Conservation (phyloP, 2,113 vertebrate genomes). For the Nematolebias whitei region DNA sequence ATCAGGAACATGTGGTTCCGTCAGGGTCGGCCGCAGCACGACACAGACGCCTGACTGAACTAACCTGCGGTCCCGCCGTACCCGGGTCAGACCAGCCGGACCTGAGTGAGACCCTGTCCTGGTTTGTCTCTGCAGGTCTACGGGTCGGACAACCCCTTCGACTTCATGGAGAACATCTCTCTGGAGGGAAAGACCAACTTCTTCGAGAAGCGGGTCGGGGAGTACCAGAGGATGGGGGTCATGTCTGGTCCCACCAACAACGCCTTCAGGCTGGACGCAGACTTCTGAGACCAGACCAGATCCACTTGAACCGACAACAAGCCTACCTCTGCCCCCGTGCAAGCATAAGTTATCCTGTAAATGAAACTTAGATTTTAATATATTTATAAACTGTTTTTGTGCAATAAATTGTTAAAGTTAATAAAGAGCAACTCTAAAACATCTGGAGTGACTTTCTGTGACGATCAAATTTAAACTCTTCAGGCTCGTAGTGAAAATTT, state of each 20-base stretch:
- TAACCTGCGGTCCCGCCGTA: not conserved
- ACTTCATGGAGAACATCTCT: constrained; percentile 99
- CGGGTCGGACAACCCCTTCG: constrained; percentile 91
- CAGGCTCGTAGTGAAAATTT: too few species aligned
- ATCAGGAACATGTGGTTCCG: constrained; percentile 62
- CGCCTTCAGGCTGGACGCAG: constrained; percentile 92
- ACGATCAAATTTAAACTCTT: too few species aligned
- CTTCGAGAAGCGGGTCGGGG: constrained; percentile 97
- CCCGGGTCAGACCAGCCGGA: not conserved
- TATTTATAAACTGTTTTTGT: too few species aligned
- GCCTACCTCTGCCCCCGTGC: not conserved
- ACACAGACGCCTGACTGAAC: constrained; percentile 63
- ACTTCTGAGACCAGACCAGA: too few species aligned
- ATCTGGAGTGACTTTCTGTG: too few species aligned
- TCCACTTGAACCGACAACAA: too few species aligned
- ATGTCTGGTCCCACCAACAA: constrained; percentile 90
- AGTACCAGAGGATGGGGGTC: constrained; percentile 98
- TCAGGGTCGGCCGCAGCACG: constrained; percentile 44
- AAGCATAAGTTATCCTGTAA: too few species aligned
- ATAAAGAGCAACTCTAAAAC: too few species aligned
- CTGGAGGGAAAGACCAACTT: constrained; percentile 99
- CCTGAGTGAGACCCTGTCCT: not conserved
- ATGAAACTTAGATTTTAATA: too few species aligned
- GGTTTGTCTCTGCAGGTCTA: constrained; percentile 79
- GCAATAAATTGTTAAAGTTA: too few species aligned